phyloP scores from a whole-genome alignment of 2,113 vertebrate species.

The Lasiurus cinereus region DNA sequence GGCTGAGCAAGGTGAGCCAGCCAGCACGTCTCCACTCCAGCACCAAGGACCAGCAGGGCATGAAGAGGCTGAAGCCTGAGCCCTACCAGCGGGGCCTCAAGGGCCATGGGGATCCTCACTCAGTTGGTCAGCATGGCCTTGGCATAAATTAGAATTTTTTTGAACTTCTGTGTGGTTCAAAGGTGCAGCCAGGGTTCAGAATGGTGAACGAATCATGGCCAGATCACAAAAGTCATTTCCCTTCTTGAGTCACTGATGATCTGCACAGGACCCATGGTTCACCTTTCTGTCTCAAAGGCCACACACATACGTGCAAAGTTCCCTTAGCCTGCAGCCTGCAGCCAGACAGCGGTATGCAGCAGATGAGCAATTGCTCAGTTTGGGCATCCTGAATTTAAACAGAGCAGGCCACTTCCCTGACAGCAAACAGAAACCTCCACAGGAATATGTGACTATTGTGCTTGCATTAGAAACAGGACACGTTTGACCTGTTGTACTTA shows the following conservation, averaged over 20 bases:
- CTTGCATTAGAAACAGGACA: background rate
- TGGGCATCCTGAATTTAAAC: background rate
- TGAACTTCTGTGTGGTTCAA: background rate
- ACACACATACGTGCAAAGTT: background rate
- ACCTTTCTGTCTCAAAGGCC: background rate
- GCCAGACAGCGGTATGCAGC: background rate
- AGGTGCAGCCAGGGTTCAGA: background rate
- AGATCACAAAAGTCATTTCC: background rate
- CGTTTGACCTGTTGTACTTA: background rate
- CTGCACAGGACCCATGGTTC: background rate
- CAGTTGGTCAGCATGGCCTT: background rate
- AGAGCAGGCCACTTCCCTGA: constrained; percentile 10
- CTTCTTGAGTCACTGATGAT: background rate
- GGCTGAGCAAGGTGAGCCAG: background rate
- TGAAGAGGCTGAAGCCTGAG: background rate
- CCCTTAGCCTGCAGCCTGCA: background rate
- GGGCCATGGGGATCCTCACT: background rate
- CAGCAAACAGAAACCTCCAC: background rate
- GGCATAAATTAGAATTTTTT: background rate
- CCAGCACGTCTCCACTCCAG: background rate
- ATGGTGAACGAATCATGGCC: background rate
- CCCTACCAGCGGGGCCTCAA: background rate
- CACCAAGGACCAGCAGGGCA: background rate
- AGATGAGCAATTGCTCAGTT: background rate
- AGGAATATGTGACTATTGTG: background rate